Base-by-base conservation (phyloP, 2,797 vertebrate genomes). In the Nyctibius grandis region DNA sequence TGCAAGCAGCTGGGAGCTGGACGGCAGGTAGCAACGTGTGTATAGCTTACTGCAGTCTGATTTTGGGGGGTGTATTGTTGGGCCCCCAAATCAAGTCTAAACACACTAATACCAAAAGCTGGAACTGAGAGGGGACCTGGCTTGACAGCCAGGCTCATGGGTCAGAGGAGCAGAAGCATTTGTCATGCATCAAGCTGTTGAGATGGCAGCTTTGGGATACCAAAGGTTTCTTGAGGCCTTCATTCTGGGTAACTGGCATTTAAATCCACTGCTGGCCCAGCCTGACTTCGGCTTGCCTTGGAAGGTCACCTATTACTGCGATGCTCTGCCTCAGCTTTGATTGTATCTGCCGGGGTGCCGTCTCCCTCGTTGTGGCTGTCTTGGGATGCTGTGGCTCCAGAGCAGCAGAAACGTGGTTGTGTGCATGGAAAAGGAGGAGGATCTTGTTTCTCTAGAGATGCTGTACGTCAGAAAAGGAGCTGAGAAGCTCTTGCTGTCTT, bases 381-480 rank as follows among this genome's bases (percentile, higher is more conserved):
- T 92, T 0, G 0, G 50, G 53, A 29, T 65, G 60, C 33, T 51
- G 57, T 54, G 33, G 44, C 50, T 80, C 26, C 53, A 33, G 70
- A 73, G 56, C 74, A 81, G 78, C 84, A 82, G 40, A 33, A 68
- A 31, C 9, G 5, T 5, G 4, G 25, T 28, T 69, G 10, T 56
- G 38, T 53, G 14, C 6, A 0, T 20, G 21, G 28, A 61, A 64
- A 53, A 88, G 21, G 82, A 65, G 50, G 50, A 57, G 33, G 45
- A 25, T 78, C 57, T 68, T 63, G 40, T 77, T 92, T 73, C 64
- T 95, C 25, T 53, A 31, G 82, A 78, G 60, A 29, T 59, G 59
- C 67, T 79, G 21, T 29, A 1, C 5, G 3, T 61, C 48, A 82
- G 45, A 63, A 83, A 25, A 84, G 42, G 21, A 74, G 34, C 36